These are phyloP conservation scores for Therioaphis trifolii DNA, from an alignment of 2,888 invertebrate genomes.

Conservation along the genomic window DNA sequence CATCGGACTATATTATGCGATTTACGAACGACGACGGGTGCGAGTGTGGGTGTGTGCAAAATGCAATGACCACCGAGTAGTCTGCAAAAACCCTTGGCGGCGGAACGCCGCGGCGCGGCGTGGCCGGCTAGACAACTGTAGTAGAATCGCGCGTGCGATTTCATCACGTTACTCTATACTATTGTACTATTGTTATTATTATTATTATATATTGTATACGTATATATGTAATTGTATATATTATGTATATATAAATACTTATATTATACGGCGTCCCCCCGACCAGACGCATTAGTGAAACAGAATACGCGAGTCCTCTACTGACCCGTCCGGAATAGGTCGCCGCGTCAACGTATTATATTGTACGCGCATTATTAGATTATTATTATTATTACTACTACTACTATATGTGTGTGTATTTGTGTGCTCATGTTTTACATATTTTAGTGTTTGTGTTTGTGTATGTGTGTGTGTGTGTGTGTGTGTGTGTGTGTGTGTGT, in stretches of 20 bases:
- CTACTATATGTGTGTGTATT: background rate
- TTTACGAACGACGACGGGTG: background rate
- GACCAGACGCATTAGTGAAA: background rate
- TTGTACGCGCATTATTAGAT: conserved; percentile 15
- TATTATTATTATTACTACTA: conserved; percentile 24
- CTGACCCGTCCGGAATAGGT: background rate
- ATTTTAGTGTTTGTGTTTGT: no score
- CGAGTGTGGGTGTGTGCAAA: background rate
- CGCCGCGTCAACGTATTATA: background rate
- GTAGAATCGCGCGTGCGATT: background rate
- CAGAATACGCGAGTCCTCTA: background rate
- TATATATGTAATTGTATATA: background rate
- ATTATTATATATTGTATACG: no score
- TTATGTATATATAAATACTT: background rate
- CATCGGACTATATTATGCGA: no score
- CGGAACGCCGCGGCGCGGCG: background rate
- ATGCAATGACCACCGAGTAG: background rate
- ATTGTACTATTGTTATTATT: no score
- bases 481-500: background rate
- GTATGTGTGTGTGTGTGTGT: background rate
- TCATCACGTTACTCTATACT: background rate
- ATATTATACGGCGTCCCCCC: background rate
- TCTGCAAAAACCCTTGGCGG: conserved; percentile 24
- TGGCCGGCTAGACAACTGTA: conserved; percentile 1
- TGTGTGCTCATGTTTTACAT: background rate